Conservation (phyloP, 2,888 invertebrate species). For the Allacma fusca region DNA sequence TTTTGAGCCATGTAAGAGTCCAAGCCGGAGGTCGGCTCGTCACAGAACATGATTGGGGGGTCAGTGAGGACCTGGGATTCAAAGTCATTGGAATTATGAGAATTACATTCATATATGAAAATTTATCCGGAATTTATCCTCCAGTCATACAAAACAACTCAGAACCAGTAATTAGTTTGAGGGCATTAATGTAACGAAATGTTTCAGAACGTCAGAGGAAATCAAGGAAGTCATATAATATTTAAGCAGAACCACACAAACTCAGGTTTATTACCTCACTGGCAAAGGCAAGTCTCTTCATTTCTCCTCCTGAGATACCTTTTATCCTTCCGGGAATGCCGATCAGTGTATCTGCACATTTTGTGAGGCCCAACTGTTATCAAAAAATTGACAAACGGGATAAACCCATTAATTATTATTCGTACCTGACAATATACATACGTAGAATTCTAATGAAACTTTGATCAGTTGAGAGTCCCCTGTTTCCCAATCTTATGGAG, state of each 20-base stretch:
- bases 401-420: background rate
- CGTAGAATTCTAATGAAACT: too few species aligned
- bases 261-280: constrained; percentile 89
- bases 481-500: too few species aligned
- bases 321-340: constrained; percentile 86
- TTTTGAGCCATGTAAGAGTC: constrained; percentile 97
- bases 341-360: constrained; percentile 90
- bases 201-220: too few species aligned
- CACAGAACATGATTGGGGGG: constrained; percentile 94
- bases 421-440: background rate
- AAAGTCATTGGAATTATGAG: too few species aligned
- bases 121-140: too few species aligned
- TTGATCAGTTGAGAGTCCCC: too few species aligned
- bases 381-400: background rate
- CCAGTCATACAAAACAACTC: too few species aligned
- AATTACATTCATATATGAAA: too few species aligned
- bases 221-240: too few species aligned
- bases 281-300: constrained; percentile 93
- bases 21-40: constrained; percentile 89
- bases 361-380: constrained; percentile 79
- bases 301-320: constrained; percentile 96
- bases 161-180: too few species aligned
- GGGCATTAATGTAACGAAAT: too few species aligned
- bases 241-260: constrained; percentile 1
- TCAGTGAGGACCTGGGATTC: constrained; percentile 89